Evolutionary conservation across 1,140 invertebrate genomes (phyloP), one percentile per base, ranked within the genome.

Genomic region (Meteorus sp.): DNA sequence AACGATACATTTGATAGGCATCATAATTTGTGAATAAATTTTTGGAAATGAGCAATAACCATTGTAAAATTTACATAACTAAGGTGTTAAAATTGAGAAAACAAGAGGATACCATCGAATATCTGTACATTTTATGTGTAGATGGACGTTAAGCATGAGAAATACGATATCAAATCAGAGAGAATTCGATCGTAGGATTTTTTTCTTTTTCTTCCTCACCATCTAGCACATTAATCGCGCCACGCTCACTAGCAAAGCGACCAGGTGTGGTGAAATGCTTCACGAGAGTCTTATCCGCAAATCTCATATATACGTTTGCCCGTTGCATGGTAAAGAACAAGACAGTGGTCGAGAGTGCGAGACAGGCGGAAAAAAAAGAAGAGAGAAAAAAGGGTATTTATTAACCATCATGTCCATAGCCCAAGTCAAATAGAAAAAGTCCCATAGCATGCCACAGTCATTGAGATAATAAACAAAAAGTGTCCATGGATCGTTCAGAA

Each of bases 201-300:
- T n/a, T n/a, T n/a, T n/a, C 3, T 27, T 39, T 41, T 41, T 22
- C 31, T 27, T 29, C 17, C 35, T 17, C 37, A 55, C 56, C 41
- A 62, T 62, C 61, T 60, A 19, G 31, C 44, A 47, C 54, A 60
- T 63, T 59, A 51, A 63, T 63, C 58, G 54, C 48, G 13, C 20
- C 23, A 27, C n/a, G 13, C 41, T 45, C 45, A 51, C 45, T 53
- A n/a, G 27, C 51, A 48, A 52, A 37, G 51, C 54, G 48, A 61
- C 58, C 61, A 63, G 61, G 57, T 63, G 61, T 59, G 37, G 56
- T 51, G 51, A 43, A 59, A 50, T n/a, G n/a, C n/a, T n/a, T n/a
- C n/a, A 44, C 23, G 57, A 41, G 43, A 29, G 50, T 63, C 54
- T 63, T 63, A 63, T 63, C 61, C 35, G 47, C 39, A 13, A 60